A percentile compares a stretch with the other conserved stretches of the same genome.
phyloP scores from a whole-genome alignment of 2,888 invertebrate species.

The Acleris laterana region DNA sequence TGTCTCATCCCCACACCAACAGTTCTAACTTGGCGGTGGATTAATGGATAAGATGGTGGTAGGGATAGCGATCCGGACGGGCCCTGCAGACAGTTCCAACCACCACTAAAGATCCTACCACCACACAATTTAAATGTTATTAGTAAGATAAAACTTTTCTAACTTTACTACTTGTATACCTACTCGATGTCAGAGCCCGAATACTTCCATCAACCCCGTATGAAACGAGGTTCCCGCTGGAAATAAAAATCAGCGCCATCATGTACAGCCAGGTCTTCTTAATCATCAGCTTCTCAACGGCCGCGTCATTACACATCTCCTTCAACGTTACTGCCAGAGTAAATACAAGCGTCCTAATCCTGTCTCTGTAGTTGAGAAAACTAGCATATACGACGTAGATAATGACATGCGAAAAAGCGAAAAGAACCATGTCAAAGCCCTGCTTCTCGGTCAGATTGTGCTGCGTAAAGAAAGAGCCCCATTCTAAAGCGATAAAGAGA shows the following conservation, averaged over 20 bases:
- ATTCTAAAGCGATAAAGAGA: constrained; percentile 11
- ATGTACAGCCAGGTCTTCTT: constrained; percentile 7
- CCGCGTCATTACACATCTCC: constrained; percentile 23
- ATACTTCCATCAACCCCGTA: constrained; percentile 8
- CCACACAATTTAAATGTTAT: background rate
- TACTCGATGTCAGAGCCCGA: constrained; percentile 18
- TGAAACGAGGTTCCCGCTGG: constrained; percentile 1
- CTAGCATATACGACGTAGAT: constrained; percentile 5
- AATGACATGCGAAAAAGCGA: constrained; percentile 8
- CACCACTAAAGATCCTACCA: too few relatives aligned
- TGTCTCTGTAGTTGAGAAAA: constrained; percentile 5
- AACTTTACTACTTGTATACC: background rate
- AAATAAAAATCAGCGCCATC: background rate
- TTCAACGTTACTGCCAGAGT: constrained; percentile 21
- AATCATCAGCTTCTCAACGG: constrained; percentile 23
- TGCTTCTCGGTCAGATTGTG: constrained; percentile 29
- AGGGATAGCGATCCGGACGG: too few relatives aligned
- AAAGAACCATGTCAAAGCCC: constrained; percentile 4
- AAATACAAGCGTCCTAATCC: constrained; percentile 13
- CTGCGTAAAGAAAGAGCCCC: constrained; percentile 22
- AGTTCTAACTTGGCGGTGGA: too few relatives aligned
- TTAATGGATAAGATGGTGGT: too few relatives aligned
- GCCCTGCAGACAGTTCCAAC: too few relatives aligned
- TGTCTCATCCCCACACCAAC: too few relatives aligned
- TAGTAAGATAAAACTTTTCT: background rate